These are phyloP conservation scores for Cylloceria caligata DNA, from an alignment of 2,888 invertebrate genomes.

Conservation along the genomic window DNA sequence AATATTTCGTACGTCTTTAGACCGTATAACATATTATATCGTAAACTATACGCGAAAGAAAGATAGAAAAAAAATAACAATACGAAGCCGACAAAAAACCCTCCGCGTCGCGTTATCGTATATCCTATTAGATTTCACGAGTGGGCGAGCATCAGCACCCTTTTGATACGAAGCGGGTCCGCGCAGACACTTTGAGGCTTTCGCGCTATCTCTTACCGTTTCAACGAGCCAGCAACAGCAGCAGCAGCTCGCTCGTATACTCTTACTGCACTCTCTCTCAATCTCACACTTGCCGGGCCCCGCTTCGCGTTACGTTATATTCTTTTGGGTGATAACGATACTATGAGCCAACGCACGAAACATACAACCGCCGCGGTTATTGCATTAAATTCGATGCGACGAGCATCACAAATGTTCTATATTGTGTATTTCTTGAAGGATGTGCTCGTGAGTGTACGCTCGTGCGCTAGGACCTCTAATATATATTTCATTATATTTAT, in stretches of 20 bases:
- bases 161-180: slow-evolving; percentile 14
- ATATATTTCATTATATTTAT: slow-evolving; percentile 7
- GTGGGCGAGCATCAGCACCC: slow-evolving; percentile 32
- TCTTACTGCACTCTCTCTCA: neutral
- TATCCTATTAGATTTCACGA: slow-evolving; percentile 42
- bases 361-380: slow-evolving; percentile 1
- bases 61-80: neutral
- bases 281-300: neutral
- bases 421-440: neutral
- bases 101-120: neutral
- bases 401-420: neutral
- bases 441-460: slow-evolving; percentile 5
- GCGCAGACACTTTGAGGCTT: slow-evolving; percentile 39
- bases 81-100: neutral
- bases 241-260: slow-evolving; percentile 29
- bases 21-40: neutral
- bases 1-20: slow-evolving; percentile 51
- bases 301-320: neutral
- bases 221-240: slow-evolving; percentile 51
- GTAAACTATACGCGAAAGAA: neutral
- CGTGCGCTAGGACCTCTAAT: neutral
- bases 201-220: slow-evolving; percentile 39
- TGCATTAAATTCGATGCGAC: slow-evolving; percentile 4
- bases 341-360: neutral
- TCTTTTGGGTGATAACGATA: slow-evolving; percentile 16